Evolutionary conservation across 2,113 vertebrate species (phyloP).

Genomic region (Zosterops hypoxanthus): DNA sequence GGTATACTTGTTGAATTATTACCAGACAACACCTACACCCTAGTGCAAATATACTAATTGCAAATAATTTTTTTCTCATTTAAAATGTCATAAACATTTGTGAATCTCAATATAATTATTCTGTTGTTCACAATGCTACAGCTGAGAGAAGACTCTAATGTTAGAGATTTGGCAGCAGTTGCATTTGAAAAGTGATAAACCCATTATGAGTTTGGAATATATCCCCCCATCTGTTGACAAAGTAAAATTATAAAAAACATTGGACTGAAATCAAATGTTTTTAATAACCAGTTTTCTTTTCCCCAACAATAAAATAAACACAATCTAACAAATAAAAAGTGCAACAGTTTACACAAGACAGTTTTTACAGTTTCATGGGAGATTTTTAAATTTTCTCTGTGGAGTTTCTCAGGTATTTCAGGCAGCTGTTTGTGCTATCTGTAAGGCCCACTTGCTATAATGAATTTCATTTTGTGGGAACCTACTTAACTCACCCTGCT

Average conservation of each 20-base stretch:
- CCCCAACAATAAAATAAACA: not conserved
- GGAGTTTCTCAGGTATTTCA: slow-evolving; percentile 30
- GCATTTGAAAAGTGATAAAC: slow-evolving; percentile 9
- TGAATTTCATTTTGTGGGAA: not conserved
- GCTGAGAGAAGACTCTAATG: not conserved
- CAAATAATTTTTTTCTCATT: not conserved
- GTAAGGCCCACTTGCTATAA: not conserved
- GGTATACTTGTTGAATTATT: not conserved
- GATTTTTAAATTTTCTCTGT: not conserved
- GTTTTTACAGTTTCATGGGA: not conserved
- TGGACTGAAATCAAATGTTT: slow-evolving; percentile 27
- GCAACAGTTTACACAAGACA: not conserved
- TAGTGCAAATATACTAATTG: not conserved
- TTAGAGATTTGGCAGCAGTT: slow-evolving; percentile 22
- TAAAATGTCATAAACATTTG: not conserved
- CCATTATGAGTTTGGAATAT: not conserved
- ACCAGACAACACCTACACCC: not conserved
- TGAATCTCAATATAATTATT: not conserved
- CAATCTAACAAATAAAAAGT: not conserved
- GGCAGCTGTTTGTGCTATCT: slow-evolving; percentile 6
- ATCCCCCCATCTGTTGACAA: slow-evolving; percentile 44
- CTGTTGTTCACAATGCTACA: not conserved
- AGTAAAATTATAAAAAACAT: slow-evolving; percentile 25
- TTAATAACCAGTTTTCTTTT: slow-evolving; percentile 14
- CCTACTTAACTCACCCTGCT: not conserved